Evolutionary conservation across 2,797 vertebrate species (phyloP).

Genomic region (Furcifer pardalis): DNA sequence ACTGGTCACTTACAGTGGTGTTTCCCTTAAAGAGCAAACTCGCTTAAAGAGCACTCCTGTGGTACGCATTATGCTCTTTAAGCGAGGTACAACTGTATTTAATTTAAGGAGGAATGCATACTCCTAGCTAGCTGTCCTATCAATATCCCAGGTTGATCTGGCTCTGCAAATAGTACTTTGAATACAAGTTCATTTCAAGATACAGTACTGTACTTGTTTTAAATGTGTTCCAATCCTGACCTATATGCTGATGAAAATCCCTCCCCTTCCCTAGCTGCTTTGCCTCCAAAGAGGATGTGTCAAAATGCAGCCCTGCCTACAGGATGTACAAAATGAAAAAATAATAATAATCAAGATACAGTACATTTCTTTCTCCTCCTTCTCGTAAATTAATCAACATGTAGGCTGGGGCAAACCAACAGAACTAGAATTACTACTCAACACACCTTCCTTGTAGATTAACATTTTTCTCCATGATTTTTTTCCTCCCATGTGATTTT

Average conservation of each 20-base stretch:
- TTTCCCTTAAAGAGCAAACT: too few relatives aligned
- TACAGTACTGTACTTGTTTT: too few relatives aligned
- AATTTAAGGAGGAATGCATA: not conserved
- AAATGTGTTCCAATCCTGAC: not conserved
- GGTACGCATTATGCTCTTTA: too few relatives aligned
- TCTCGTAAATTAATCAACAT: constrained; percentile 1
- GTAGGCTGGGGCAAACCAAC: constrained; percentile 20
- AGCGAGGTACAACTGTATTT: too few relatives aligned
- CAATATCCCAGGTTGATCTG: too few relatives aligned
- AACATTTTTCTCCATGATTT: too few relatives aligned
- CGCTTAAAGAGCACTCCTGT: too few relatives aligned
- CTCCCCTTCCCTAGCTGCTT: not conserved
- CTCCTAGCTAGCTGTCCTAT: not conserved
- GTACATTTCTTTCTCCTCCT: not conserved
- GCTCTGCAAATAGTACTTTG: too few relatives aligned
- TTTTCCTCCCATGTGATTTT: too few relatives aligned
- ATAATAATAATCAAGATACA: not conserved
- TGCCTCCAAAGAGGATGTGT: not conserved
- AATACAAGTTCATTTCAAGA: not conserved
- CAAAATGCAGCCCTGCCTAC: not conserved
- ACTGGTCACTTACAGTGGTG: too few relatives aligned
- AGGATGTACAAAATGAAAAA: not conserved
- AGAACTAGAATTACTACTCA: constrained; percentile 12
- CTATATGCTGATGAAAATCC: not conserved
- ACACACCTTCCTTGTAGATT: too few relatives aligned